Percentiles rank a stretch among this genome's conserved stretches.
These are phyloP conservation scores for Rhynchotus rufescens DNA, from an alignment of 2,797 vertebrate genomes.

Conservation along the genomic window DNA sequence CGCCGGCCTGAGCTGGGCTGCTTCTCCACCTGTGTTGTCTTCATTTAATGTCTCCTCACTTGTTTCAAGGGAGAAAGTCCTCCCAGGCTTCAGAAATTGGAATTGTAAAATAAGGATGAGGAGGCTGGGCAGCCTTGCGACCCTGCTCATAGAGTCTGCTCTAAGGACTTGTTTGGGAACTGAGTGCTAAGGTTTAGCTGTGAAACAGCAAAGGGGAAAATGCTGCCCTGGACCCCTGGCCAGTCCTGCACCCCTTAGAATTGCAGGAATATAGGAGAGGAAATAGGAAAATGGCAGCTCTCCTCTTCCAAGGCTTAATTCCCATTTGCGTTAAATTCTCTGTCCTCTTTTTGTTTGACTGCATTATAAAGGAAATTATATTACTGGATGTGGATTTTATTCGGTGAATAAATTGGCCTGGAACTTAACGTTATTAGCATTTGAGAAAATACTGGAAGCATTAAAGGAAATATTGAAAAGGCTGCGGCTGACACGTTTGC, in stretches of 20 bases:
- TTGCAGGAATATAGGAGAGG: not conserved
- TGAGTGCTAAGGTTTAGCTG: not conserved
- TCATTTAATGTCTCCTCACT: not conserved
- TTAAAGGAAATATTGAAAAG: conserved; percentile 46
- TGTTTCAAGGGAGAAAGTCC: not conserved
- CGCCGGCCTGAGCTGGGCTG: not conserved
- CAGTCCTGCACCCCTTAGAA: not conserved
- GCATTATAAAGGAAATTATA: not conserved
- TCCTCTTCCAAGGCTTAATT: not conserved
- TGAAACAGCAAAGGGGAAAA: not conserved
- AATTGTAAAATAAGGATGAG: not conserved
- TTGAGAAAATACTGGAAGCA: conserved; percentile 30
- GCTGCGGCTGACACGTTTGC: conserved; percentile 36
- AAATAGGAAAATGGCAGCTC: not conserved
- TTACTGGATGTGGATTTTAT: conserved; percentile 19
- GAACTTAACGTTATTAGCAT: conserved; percentile 46
- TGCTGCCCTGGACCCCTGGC: not conserved
- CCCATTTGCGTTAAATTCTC: conserved; percentile 23
- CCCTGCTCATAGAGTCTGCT: not conserved
- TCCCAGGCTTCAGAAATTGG: not conserved
- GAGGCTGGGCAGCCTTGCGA: not conserved
- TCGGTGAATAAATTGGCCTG: conserved; percentile 41
- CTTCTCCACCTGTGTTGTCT: not conserved
- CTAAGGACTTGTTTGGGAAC: not conserved
- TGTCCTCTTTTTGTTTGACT: not conserved